A percentile compares a stretch with the other conserved stretches of the same genome.
Evolutionary conservation across 2,797 vertebrate genomes (phyloP).

Genomic region (Notoglanidium macrostoma): DNA sequence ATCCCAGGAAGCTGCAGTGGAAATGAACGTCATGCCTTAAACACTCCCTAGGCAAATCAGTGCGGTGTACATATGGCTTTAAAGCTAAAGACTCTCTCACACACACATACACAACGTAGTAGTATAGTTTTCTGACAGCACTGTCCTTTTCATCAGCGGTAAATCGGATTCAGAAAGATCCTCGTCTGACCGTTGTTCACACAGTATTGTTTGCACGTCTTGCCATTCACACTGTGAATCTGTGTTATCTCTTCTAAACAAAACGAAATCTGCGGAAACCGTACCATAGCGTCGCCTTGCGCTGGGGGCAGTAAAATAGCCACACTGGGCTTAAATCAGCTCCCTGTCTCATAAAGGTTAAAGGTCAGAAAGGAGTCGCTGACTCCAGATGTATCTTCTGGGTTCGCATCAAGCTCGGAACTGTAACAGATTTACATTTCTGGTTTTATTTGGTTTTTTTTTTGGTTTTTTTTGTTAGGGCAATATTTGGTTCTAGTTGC

Average conservation of each 20-base stretch:
- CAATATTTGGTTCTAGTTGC: neutral
- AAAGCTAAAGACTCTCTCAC: neutral
- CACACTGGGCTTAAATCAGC: neutral
- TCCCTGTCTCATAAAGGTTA: neutral
- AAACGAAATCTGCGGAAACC: neutral
- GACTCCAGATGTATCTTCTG: neutral
- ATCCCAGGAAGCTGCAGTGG: slow-evolving; percentile 20
- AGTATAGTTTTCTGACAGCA: neutral
- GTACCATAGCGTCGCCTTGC: neutral
- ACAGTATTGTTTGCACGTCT: neutral
- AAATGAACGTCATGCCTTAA: slow-evolving; percentile 33
- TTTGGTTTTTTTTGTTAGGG: neutral
- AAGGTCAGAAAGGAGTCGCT: neutral
- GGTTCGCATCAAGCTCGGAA: neutral
- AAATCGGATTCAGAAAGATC: neutral
- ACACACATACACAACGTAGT: neutral
- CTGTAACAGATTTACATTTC: neutral
- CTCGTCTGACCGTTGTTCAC: neutral
- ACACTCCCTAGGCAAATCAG: slow-evolving; percentile 30
- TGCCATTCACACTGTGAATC: neutral
- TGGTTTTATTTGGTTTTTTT: too few species aligned
- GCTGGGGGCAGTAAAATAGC: neutral
- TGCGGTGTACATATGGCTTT: slow-evolving; percentile 14
- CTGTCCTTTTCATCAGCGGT: slow-evolving; percentile 15
- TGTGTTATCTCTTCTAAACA: neutral